These are phyloP conservation scores for Chydorus sphaericus DNA, from an alignment of 2,888 invertebrate species.

Conservation along the genomic window DNA sequence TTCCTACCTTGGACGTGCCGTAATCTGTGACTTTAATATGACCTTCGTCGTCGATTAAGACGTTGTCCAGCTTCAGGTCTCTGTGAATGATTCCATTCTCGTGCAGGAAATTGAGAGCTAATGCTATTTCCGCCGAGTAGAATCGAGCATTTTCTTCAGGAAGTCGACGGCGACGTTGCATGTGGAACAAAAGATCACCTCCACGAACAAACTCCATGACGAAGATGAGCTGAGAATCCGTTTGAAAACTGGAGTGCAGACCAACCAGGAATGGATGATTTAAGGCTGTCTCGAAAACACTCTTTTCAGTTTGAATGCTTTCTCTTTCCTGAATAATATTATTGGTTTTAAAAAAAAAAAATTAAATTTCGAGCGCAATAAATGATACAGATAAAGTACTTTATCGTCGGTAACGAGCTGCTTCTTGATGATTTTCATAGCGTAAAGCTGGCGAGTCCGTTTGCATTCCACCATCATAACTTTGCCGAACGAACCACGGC, in stretches of 20 bases:
- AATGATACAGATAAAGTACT: constrained; percentile 27
- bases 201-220: constrained; percentile 99
- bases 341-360: too few relatives aligned
- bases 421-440: constrained; percentile 99
- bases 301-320: constrained; percentile 95
- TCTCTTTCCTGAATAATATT: constrained; percentile 58
- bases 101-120: constrained; percentile 95
- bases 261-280: constrained; percentile 99
- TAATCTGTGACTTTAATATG: constrained; percentile 99
- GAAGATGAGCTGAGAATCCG: constrained; percentile 87
- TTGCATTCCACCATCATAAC: constrained; percentile 95
- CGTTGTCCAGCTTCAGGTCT: constrained; percentile 93
- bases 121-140: constrained; percentile 96
- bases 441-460: constrained; percentile 89
- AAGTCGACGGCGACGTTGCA: constrained; percentile 91
- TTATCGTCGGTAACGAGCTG: constrained; percentile 97
- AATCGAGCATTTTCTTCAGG: constrained; percentile 97
- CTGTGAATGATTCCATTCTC: constrained; percentile 94
- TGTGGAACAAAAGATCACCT: constrained; percentile 94
- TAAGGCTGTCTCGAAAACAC: constrained; percentile 98
- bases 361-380: background rate
- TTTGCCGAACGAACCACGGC: constrained; percentile 97
- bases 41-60: constrained; percentile 92
- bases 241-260: constrained; percentile 98
- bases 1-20: constrained; percentile 97